Base-by-base conservation (phyloP, 2,888 invertebrate species). In the Drosophila barbarae region DNA sequence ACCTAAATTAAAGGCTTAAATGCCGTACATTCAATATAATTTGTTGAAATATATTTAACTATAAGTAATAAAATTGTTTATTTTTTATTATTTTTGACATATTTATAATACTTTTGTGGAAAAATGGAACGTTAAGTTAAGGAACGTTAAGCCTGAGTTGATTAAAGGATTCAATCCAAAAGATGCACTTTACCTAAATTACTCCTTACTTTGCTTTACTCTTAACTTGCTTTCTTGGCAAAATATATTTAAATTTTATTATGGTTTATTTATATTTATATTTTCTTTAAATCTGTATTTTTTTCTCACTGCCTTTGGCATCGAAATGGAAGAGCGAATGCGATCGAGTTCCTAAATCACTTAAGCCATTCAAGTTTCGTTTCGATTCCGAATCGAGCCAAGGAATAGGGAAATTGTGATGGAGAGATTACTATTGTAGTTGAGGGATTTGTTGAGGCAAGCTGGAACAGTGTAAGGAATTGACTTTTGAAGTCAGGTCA, bases 271-370 rank as follows among this genome's bases (percentile, higher is more conserved):
- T 18, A 18, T 18, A 18, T 18, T 18, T 3, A 3, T 28, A 15
- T 28, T 44, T 26, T 3, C 3, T 10, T 26, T 15, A n/a, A 15
- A n/a, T 4, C 10, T 12, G 3, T 1, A 23, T 21, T 56, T 59
- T 59, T 59, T 46, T 59, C 26, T 38, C 44, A 32, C 57, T 59
- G 44, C 58, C 5, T 9, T 34, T 23, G n/a, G 38, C 36, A 39
- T 57, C 38, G 59, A 58, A 60, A 60, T 58, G 38, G 18, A n/a
- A 58, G 58, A 58, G 18, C 26, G 46, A 58, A 46, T 47, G 59
- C 38, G 59, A 60, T 60, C 59, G 59, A 60, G 46, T 39, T 63
- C 42, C 61, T 32, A 51, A 26, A 66, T 76, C 76, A 76, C 74
- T 74, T 73, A 76, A 76, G 69, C 52, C 52, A 49, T 34, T 66